Evolutionary conservation across 2,888 invertebrate species (phyloP).

Genomic region (Zaprionus lineosus): DNA sequence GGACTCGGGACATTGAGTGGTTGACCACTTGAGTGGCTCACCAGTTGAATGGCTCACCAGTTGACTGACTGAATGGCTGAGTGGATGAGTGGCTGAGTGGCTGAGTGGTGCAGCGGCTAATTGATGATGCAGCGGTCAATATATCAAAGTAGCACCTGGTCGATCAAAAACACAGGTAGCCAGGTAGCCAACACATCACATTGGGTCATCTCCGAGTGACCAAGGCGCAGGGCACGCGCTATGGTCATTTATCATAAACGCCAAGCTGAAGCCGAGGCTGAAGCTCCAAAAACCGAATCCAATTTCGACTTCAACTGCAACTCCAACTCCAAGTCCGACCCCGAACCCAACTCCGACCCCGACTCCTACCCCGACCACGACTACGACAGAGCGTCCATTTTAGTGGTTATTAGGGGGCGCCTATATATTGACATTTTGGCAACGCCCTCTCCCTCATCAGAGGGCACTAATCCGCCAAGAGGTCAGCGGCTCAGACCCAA

Average conservation of each 20-base stretch:
- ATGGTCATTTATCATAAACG: constrained; percentile 72
- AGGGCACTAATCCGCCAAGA: neutral
- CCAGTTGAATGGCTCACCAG: too few species aligned
- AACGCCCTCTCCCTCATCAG: constrained; percentile 61
- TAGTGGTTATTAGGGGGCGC: constrained; percentile 28
- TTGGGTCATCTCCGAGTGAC: constrained; percentile 9
- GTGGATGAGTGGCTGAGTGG: too few species aligned
- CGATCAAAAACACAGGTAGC: constrained; percentile 73
- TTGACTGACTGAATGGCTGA: too few species aligned
- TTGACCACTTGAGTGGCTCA: too few species aligned
- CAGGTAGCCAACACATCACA: constrained; percentile 22
- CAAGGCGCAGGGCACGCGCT: constrained; percentile 58
- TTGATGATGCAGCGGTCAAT: constrained; percentile 64
- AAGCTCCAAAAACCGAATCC: too few species aligned
- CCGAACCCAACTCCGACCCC: constrained; percentile 4
- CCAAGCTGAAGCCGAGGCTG: too few species aligned
- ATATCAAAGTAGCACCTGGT: constrained; percentile 74
- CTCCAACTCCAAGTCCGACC: constrained; percentile 10
- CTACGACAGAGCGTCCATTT: constrained; percentile 12
- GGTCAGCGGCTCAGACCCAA: constrained; percentile 14
- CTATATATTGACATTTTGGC: constrained; percentile 71
- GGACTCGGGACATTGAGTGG: constrained; percentile 26
- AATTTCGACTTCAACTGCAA: too few species aligned
- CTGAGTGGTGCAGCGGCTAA: constrained; percentile 52
- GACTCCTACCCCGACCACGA: constrained; percentile 12